Base-by-base conservation (phyloP, 2,888 invertebrate species). In the Amphipyra berbera region DNA sequence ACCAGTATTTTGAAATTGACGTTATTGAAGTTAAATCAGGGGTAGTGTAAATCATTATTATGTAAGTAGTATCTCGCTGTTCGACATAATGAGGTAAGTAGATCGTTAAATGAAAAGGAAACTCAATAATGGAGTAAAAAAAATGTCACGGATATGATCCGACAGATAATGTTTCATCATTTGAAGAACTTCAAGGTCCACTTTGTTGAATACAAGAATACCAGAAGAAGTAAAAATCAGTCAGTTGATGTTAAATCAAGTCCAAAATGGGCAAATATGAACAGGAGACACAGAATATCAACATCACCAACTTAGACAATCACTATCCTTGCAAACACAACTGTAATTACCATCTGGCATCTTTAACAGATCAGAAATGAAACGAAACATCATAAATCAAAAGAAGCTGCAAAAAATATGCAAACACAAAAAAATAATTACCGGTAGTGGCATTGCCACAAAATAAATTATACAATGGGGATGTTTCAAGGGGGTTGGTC, bases 401-500 rank as follows among this genome's bases (percentile, higher is more conserved):
- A 45, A 38, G 45, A 14, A 48, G 37, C 49, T 44, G 56, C 53
- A 56, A 73, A 81, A 76, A 73, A 68, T 63, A 61, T 63, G 61
- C 60, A 69, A 78, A 80, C 68, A 65, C 63, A 69, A 65, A 78
- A 75, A 78, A 81, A 84, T 82, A 86, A 84, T 83, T 80, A 83
- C 81, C 73, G 80, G 73, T 78, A 84, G 82, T 84, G 84, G 85
- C 83, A 82, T 79, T 62, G 83, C 81, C 77, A 81, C 80, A 86
- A 88, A 85, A 87, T 87, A 88, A 88, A 86, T 88, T 81, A 82
- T 79, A 88, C 89, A 88, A 88, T 85, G 76, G 84, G 61, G 56
- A 76, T 82, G 83, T 85, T 85, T 78, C 71, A 77, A 76, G 78
- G 73, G 21, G 78, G 81, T 81, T 82, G 75, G 73, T 79, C 82